Evolutionary conservation across 2,797 vertebrate genomes (phyloP).

Genomic region (Danio aesculapii): DNA sequence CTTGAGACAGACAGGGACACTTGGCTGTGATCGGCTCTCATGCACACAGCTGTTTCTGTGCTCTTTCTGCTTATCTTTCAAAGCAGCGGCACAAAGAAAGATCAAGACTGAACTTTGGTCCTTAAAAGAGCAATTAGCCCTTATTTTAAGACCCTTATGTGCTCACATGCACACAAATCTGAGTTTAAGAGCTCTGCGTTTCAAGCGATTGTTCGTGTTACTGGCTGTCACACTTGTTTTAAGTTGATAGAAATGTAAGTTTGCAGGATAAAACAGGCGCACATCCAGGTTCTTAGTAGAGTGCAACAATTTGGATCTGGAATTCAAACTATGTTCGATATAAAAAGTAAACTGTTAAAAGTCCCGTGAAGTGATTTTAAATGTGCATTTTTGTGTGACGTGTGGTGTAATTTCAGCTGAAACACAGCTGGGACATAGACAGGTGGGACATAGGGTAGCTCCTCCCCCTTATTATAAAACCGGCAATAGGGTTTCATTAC

Average conservation of each 20-base stretch:
- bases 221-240: slow-evolving; percentile 1
- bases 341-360: too few species aligned
- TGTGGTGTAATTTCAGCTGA: too few species aligned
- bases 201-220: not conserved
- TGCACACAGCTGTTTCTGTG: slow-evolving; percentile 48
- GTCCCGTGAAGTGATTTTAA: too few species aligned
- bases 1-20: slow-evolving; percentile 69
- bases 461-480: too few species aligned
- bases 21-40: slow-evolving; percentile 60
- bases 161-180: slow-evolving; percentile 33
- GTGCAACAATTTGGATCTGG: too few species aligned
- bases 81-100: slow-evolving; percentile 61
- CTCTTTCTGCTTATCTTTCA: slow-evolving; percentile 32
- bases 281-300: not conserved
- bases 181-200: slow-evolving; percentile 1
- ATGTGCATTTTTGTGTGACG: too few species aligned
- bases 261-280: not conserved
- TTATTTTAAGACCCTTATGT: slow-evolving; percentile 35
- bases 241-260: not conserved
- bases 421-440: too few species aligned
- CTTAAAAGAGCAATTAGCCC: slow-evolving; percentile 9
- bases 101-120: slow-evolving; percentile 45
- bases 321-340: too few species aligned
- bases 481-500: too few species aligned
- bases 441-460: too few species aligned